Conservation (phyloP, 2,888 invertebrate species). For the Agriopis aurantiaria region DNA sequence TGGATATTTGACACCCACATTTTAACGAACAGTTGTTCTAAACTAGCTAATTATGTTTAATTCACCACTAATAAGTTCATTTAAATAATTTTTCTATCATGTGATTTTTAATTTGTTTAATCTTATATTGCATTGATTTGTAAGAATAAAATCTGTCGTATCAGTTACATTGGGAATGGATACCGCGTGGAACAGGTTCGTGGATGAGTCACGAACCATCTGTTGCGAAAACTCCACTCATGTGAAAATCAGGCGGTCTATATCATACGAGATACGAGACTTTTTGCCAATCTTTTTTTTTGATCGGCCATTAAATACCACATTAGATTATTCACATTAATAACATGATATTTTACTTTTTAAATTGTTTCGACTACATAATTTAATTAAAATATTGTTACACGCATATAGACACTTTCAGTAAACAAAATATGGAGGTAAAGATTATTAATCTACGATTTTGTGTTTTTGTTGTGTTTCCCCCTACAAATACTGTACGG, state of each 20-base stretch:
- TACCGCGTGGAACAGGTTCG: constrained; percentile 71
- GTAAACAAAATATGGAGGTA: too few species aligned
- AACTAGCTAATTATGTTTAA: constrained; percentile 55
- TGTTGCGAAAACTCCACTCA: constrained; percentile 80
- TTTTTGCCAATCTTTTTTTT: constrained; percentile 62
- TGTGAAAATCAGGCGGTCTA: constrained; percentile 73
- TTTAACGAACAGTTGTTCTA: constrained; percentile 58
- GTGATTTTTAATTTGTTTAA: constrained; percentile 46
- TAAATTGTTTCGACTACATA: too few species aligned
- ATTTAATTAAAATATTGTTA: too few species aligned
- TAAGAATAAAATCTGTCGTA: constrained; percentile 62
- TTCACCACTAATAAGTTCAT: constrained; percentile 39
- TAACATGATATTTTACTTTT: too few species aligned
- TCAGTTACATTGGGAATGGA: constrained; percentile 74
- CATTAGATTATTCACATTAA: too few species aligned
- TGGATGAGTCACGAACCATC: constrained; percentile 81
- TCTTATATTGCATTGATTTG: constrained; percentile 60
- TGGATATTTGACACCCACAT: constrained; percentile 63
- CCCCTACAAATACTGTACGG: too few species aligned
- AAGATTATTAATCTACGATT: too few species aligned
- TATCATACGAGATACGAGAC: constrained; percentile 50
- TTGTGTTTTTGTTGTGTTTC: too few species aligned
- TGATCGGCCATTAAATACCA: constrained; percentile 66
- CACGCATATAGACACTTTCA: too few species aligned
- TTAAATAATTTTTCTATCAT: constrained; percentile 45